These are phyloP conservation scores for Trichopria drosophilae DNA, from an alignment of 2,888 invertebrate genomes.

Conservation along the genomic window DNA sequence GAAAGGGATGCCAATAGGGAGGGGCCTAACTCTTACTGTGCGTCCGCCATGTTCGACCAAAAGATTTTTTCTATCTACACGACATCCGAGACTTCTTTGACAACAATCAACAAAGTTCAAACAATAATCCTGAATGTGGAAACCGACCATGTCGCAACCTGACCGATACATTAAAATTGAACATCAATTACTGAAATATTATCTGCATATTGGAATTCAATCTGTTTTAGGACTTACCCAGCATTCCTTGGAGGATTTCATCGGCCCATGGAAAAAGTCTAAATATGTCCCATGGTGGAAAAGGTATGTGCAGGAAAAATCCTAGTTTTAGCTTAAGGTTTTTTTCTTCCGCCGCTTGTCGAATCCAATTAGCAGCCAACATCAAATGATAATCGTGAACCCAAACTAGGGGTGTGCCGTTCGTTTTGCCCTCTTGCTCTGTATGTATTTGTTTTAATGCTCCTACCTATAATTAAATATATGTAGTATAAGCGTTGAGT, in stretches of 20 bases:
- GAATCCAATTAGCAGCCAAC: conserved; percentile 88
- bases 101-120: conserved; percentile 90
- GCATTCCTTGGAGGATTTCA: conserved; percentile 88
- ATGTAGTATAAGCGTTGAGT: conserved; percentile 13
- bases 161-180: conserved; percentile 19
- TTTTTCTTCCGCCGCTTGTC: conserved; percentile 80
- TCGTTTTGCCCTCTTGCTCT: conserved; percentile 48
- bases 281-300: conserved; percentile 93
- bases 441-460: conserved; percentile 50
- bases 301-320: conserved; percentile 93
- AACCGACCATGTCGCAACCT: conserved; percentile 91
- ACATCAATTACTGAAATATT: background rate
- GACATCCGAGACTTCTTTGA: conserved; percentile 81
- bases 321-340: conserved; percentile 78
- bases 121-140: conserved; percentile 89
- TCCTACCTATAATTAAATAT: too few species aligned
- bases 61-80: conserved; percentile 84
- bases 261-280: conserved; percentile 90
- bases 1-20: conserved; percentile 88
- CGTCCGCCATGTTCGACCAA: conserved; percentile 86
- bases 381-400: conserved; percentile 93
- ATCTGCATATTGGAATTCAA: background rate
- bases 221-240: conserved; percentile 62
- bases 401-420: conserved; percentile 79
- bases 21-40: conserved; percentile 78